Evolutionary conservation across 2,113 vertebrate species (phyloP).

Genomic region (Grus americana): DNA sequence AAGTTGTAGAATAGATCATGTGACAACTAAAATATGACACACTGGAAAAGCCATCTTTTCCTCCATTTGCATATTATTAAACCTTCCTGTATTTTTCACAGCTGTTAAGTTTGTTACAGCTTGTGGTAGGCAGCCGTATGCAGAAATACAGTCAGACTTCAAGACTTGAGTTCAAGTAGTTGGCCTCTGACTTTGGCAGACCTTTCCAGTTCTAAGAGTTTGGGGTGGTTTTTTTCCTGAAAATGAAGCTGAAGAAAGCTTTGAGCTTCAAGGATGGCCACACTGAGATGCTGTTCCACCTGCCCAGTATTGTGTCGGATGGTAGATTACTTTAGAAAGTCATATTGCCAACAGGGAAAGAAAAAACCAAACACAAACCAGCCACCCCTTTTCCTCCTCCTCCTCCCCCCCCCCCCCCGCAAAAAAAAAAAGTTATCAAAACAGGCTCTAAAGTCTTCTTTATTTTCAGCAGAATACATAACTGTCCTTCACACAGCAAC

Average conservation of each 20-base stretch:
- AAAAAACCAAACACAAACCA: neutral
- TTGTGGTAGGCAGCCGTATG: neutral
- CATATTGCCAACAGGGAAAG: neutral
- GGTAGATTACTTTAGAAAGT: neutral
- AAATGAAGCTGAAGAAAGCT: neutral
- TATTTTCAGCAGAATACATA: neutral
- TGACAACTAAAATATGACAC: neutral
- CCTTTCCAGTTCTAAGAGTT: neutral
- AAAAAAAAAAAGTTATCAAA: neutral
- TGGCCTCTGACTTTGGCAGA: neutral
- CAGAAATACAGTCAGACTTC: neutral
- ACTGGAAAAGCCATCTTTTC: neutral
- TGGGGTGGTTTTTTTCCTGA: neutral
- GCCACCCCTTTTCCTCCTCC: too few relatives aligned
- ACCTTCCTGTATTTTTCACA: neutral
- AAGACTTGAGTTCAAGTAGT: neutral
- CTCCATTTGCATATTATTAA: neutral
- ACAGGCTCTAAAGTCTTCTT: neutral
- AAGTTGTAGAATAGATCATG: neutral
- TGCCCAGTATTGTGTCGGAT: too few relatives aligned
- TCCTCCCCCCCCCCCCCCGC: too few relatives aligned
- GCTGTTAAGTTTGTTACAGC: neutral
- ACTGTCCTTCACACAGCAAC: neutral
- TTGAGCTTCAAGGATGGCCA: neutral
- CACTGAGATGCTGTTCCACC: neutral